Evolutionary conservation across 2,797 vertebrate genomes (phyloP).

Genomic region (Pelochelys cantorii): DNA sequence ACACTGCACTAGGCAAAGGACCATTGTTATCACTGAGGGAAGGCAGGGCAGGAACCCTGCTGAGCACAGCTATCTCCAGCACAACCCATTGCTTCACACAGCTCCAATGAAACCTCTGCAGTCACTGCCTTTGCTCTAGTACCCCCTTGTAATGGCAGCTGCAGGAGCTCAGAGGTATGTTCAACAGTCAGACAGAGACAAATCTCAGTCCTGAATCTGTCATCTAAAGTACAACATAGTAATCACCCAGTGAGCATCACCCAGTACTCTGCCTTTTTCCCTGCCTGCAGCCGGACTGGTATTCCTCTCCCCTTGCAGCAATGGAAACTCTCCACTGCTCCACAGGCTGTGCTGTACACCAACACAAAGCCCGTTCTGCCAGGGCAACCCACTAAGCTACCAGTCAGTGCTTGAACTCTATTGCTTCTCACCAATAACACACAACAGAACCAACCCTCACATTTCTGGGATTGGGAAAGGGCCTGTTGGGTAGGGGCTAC

Average conservation of each 20-base stretch:
- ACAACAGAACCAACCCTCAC: background rate
- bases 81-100: background rate
- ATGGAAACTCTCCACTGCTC: background rate
- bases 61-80: background rate
- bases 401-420: background rate
- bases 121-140: background rate
- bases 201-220: background rate
- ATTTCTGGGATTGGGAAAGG: background rate
- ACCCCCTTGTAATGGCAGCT: background rate
- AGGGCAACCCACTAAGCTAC: background rate
- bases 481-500: background rate
- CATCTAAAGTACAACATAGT: background rate
- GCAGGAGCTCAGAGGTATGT: background rate
- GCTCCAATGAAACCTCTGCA: background rate
- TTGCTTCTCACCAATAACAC: background rate
- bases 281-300: background rate
- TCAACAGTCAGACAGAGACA: background rate
- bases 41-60: background rate
- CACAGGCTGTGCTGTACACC: background rate
- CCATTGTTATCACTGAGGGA: background rate
- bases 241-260: accelerated
- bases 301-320: background rate
- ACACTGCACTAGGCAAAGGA: background rate
- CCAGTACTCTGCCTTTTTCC: background rate
- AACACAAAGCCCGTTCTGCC: accelerated